These are phyloP conservation scores for Psophia crepitans DNA, from an alignment of 2,113 vertebrate genomes.

Conservation along the genomic window DNA sequence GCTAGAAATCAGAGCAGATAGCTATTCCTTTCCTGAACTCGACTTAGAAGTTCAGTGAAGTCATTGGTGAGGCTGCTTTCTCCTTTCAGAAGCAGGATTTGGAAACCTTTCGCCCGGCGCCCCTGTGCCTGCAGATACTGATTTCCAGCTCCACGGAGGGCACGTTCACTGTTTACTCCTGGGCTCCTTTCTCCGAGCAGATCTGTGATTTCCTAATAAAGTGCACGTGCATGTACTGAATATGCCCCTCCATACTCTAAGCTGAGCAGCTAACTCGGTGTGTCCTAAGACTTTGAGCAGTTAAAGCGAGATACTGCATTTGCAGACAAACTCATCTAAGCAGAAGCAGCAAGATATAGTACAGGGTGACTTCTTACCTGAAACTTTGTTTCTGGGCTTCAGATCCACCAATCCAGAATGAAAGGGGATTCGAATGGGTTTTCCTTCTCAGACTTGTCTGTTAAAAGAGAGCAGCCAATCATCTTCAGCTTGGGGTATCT, in stretches of 20 bases:
- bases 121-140: neutral
- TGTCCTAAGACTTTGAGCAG: neutral
- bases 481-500: slow-evolving; percentile 81
- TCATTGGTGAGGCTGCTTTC: neutral
- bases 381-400: slow-evolving; percentile 79
- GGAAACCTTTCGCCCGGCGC: neutral
- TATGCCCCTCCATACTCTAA: neutral
- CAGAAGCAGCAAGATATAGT: slow-evolving; percentile 69
- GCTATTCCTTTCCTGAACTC: neutral
- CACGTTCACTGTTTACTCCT: neutral
- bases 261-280: neutral
- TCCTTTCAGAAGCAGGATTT: neutral
- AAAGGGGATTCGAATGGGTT: slow-evolving; percentile 76
- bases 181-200: neutral
- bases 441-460: slow-evolving; percentile 84
- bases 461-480: slow-evolving; percentile 84
- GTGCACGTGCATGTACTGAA: neutral
- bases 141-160: neutral
- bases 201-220: neutral
- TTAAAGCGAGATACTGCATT: slow-evolving; percentile 23
- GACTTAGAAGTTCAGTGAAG: neutral
- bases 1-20: neutral
- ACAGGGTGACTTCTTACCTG: slow-evolving; percentile 81
- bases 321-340: slow-evolving; percentile 57
- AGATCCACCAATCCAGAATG: slow-evolving; percentile 84